Conservation (phyloP, 2,797 vertebrate species). For the Rhodeus uyekii region DNA sequence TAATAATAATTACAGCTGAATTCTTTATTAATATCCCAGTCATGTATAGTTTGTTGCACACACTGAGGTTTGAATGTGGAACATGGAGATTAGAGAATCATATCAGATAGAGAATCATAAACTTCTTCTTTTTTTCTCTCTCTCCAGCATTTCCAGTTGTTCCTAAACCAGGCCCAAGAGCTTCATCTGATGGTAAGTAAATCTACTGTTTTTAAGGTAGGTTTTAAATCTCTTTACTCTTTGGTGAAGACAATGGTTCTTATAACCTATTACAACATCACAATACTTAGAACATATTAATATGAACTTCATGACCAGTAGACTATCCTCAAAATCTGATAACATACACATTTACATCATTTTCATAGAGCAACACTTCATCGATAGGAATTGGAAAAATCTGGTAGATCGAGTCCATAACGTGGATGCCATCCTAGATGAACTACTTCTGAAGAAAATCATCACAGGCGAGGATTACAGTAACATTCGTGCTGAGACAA, state of each 20-base stretch:
- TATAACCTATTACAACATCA: background rate
- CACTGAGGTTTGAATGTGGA: background rate
- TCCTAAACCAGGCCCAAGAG: too few species aligned
- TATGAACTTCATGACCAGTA: background rate
- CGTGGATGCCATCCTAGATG: conserved; percentile 57
- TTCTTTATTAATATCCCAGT: background rate
- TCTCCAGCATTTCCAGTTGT: background rate
- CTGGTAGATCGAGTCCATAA: conserved; percentile 32
- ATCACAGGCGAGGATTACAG: conserved; percentile 36
- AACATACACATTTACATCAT: background rate
- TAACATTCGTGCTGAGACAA: rapidly evolving
- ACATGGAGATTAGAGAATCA: background rate
- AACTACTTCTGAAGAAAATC: conserved; percentile 22
- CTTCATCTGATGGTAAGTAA: background rate
- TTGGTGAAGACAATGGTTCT: too few species aligned
- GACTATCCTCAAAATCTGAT: conserved; percentile 55
- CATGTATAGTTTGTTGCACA: background rate
- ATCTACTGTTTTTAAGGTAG: background rate
- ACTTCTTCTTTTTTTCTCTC: background rate
- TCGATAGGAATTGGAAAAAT: background rate
- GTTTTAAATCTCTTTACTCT: background rate
- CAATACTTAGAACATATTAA: background rate
- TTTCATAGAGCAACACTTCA: conserved; percentile 56
- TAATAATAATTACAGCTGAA: background rate
- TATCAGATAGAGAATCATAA: background rate